These are phyloP conservation scores for Mastigias papua DNA, from an alignment of 30 jellyfish, hydroid and myxozoan genomes.

Conservation along the genomic window DNA sequence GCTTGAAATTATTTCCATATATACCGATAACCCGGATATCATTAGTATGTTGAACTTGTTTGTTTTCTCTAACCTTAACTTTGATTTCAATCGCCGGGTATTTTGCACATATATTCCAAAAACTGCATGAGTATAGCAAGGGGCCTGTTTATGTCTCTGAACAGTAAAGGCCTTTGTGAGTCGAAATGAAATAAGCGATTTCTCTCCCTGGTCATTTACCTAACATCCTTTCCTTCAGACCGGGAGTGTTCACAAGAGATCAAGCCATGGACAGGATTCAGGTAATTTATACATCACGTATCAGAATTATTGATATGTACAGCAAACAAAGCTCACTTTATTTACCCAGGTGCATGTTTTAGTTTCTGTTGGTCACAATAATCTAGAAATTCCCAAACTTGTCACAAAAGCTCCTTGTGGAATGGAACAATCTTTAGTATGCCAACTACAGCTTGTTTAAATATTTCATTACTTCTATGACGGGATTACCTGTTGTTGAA, in stretches of 20 bases:
- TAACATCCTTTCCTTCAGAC: background rate
- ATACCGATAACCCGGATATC: too few species aligned
- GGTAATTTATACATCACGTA: background rate
- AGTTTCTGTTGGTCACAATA: background rate
- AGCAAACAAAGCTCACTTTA: background rate
- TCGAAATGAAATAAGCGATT: background rate
- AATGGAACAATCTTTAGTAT: too few species aligned
- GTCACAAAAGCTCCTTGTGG: background rate
- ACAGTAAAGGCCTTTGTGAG: background rate
- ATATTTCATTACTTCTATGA: too few species aligned
- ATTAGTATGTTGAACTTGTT: too few species aligned
- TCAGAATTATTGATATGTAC: background rate
- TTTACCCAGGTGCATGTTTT: background rate
- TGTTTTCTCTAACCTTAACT: too few species aligned
- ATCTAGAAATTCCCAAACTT: background rate
- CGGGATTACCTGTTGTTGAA: too few species aligned
- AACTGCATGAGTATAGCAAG: background rate
- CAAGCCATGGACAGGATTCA: background rate
- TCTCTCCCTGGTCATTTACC: background rate
- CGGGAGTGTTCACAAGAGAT: background rate
- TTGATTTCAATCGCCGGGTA: too few species aligned
- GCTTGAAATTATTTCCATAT: too few species aligned
- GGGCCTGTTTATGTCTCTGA: background rate
- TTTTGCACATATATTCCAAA: too few species aligned
- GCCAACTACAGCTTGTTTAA: too few species aligned